Evolutionary conservation across 2,113 vertebrate genomes (phyloP).

Genomic region (Ammospiza caudacuta): DNA sequence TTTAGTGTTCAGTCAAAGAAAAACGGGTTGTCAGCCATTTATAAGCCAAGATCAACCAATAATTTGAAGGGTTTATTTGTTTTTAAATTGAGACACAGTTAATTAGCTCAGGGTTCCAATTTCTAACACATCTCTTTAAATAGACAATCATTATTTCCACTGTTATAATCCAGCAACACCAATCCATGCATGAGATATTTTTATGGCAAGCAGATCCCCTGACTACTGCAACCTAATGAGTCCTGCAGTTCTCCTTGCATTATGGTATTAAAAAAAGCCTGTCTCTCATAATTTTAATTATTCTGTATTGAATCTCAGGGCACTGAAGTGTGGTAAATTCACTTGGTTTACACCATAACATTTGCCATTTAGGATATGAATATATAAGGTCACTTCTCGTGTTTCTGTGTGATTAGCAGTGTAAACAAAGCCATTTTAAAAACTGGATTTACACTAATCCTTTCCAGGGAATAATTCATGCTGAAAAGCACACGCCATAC

Average conservation of each 20-base stretch:
- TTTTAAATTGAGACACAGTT: neutral
- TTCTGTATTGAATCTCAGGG: neutral
- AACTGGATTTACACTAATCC: neutral
- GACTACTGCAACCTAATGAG: neutral
- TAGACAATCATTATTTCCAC: neutral
- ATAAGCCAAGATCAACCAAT: neutral
- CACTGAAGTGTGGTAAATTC: neutral
- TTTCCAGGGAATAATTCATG: neutral
- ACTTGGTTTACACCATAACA: neutral
- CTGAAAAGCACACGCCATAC: constrained; percentile 62
- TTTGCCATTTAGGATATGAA: neutral
- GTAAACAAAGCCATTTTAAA: neutral
- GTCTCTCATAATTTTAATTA: neutral
- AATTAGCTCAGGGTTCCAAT: neutral
- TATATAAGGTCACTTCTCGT: neutral
- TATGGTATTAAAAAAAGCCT: neutral
- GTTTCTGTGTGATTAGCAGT: neutral
- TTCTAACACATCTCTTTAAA: neutral
- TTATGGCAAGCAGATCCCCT: neutral
- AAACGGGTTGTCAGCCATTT: rapidly evolving
- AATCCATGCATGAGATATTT: neutral
- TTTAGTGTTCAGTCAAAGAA: neutral
- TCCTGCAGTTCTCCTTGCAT: neutral
- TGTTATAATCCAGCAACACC: neutral
- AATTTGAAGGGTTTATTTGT: neutral